A percentile compares a stretch with the other conserved stretches of the same genome.
These are phyloP conservation scores for Hystrix cristata DNA, from an alignment of 2,113 vertebrate genomes.

Conservation along the genomic window DNA sequence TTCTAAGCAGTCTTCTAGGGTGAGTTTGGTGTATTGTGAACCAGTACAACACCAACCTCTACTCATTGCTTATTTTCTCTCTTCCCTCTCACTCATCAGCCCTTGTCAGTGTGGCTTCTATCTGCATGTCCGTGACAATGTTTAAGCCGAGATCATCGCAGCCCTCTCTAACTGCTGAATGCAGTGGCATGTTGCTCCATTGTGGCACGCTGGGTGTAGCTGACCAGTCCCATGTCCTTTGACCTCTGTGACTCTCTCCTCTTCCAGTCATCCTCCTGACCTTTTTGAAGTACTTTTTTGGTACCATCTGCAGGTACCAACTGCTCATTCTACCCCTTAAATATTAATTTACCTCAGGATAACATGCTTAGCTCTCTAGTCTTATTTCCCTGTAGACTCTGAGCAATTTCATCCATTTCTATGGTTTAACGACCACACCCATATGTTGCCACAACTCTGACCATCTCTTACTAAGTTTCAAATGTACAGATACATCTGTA, in stretches of 20 bases:
- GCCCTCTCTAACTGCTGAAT: background rate
- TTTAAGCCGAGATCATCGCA: rapidly evolving
- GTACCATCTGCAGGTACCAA: background rate
- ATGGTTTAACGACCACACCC: background rate
- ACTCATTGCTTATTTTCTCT: background rate
- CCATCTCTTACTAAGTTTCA: background rate
- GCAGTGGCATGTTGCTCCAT: rapidly evolving
- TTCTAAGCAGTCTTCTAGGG: no score
- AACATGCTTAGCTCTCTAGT: background rate
- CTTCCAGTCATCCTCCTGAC: background rate
- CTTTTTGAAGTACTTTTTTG: background rate
- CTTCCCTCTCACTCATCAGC: background rate
- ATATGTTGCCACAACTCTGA: no score
- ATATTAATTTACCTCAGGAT: background rate
- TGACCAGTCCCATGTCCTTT: no score
- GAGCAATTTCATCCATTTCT: background rate
- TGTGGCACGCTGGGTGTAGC: rapidly evolving
- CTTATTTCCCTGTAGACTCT: background rate
- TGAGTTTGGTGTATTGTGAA: background rate
- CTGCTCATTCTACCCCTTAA: background rate
- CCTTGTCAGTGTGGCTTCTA: background rate
- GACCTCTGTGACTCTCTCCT: background rate
- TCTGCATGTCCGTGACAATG: no score
- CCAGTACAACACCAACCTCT: background rate
- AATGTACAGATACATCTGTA: background rate